These are phyloP conservation scores for Drosophila nr. perissopoda DNA, from an alignment of 2,888 invertebrate species.

Conservation along the genomic window DNA sequence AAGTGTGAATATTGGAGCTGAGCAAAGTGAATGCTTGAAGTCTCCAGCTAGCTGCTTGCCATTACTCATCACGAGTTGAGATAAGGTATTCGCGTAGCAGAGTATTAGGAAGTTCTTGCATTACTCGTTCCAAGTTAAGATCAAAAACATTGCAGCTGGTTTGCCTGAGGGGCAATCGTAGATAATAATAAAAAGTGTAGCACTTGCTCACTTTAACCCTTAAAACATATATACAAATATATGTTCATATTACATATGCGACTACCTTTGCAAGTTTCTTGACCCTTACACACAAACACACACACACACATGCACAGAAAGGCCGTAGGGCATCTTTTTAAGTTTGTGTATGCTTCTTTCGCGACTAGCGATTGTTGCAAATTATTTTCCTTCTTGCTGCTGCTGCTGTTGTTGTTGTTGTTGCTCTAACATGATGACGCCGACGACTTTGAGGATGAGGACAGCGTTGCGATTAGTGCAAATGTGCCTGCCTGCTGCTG, in stretches of 20 bases:
- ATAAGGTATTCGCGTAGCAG: not conserved
- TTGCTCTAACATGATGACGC: constrained; percentile 29
- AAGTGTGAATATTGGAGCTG: not conserved
- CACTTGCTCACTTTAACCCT: constrained; percentile 39
- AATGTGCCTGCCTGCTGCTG: constrained; percentile 15
- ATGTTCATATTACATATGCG: constrained; percentile 19
- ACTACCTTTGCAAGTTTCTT: constrained; percentile 50
- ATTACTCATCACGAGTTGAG: not conserved
- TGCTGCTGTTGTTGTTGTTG: not conserved
- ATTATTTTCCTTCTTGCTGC: constrained; percentile 52
- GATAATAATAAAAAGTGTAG: constrained; percentile 6
- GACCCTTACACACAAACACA: constrained; percentile 22
- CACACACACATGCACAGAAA: constrained; percentile 3
- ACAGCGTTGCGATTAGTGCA: constrained; percentile 69
- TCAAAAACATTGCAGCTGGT: constrained; percentile 4
- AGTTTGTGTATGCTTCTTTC: constrained; percentile 35
- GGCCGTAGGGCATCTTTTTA: constrained; percentile 62
- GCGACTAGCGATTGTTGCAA: constrained; percentile 55
- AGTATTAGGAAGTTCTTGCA: not conserved
- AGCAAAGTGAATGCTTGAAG: not conserved
- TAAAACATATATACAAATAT: not conserved
- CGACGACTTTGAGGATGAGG: constrained; percentile 42
- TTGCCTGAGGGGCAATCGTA: constrained; percentile 1
- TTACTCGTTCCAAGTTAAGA: not conserved
- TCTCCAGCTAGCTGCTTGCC: not conserved